phyloP scores from a whole-genome alignment of 2,888 invertebrate genomes.

The Ommatoiulus sabulosus region DNA sequence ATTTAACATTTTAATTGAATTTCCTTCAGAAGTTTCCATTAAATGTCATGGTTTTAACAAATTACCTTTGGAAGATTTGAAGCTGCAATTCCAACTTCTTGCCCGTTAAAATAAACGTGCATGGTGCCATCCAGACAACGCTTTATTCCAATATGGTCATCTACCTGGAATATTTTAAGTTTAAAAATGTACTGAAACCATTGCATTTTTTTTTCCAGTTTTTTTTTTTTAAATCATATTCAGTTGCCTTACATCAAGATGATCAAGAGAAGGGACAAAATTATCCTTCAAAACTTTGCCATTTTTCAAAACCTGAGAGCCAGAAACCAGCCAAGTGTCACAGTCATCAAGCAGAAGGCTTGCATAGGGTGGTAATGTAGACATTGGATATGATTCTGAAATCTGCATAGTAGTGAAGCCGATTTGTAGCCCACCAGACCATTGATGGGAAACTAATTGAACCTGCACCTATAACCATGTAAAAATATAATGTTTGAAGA shows the following conservation, averaged over 20 bases:
- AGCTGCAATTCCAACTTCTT: constrained; percentile 81
- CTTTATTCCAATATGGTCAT: constrained; percentile 80
- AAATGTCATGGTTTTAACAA: background rate
- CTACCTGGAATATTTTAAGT: constrained; percentile 68
- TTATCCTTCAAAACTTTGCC: constrained; percentile 77
- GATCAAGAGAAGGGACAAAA: constrained; percentile 80
- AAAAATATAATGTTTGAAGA: constrained; percentile 46
- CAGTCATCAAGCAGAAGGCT: constrained; percentile 69
- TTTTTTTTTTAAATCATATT: background rate
- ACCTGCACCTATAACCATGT: constrained; percentile 70
- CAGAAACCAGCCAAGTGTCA: constrained; percentile 74
- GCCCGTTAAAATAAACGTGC: constrained; percentile 83
- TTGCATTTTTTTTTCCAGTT: background rate
- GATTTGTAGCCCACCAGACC: constrained; percentile 81
- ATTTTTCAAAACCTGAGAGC: constrained; percentile 79
- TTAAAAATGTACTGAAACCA: background rate
- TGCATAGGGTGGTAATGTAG: constrained; percentile 69
- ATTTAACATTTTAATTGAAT: background rate
- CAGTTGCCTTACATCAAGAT: constrained; percentile 74
- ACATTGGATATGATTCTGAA: constrained; percentile 74
- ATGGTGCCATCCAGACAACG: constrained; percentile 76
- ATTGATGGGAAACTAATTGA: constrained; percentile 74
- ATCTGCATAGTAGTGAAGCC: constrained; percentile 76
- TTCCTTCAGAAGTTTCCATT: background rate
- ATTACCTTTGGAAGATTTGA: constrained; percentile 81